Evolutionary conservation across 2,797 vertebrate species (phyloP).

Genomic region (Enteromius viviparus): DNA sequence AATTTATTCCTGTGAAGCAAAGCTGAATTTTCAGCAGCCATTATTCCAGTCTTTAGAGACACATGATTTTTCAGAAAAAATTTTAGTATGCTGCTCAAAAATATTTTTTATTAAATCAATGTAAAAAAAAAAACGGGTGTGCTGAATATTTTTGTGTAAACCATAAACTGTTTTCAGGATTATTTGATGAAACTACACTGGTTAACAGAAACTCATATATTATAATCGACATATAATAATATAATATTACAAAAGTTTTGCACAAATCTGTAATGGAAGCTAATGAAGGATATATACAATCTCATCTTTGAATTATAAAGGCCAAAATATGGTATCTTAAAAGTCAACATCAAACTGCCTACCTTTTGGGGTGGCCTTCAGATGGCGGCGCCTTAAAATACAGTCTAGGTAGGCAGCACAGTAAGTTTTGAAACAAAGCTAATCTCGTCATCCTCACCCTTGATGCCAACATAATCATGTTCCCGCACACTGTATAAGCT

Average conservation of each 20-base stretch:
- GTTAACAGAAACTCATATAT: background rate
- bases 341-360: background rate
- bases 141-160: no score
- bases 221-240: background rate
- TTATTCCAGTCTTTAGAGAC: no score
- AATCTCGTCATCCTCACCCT: constrained; percentile 16
- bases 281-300: background rate
- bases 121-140: no score
- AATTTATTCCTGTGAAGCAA: no score
- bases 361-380: background rate
- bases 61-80: no score
- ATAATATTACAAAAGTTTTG: background rate
- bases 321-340: background rate
- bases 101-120: no score
- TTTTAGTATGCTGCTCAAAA: no score
- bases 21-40: no score
- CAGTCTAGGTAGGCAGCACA: background rate
- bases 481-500: background rate
- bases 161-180: no score
- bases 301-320: background rate
- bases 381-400: background rate
- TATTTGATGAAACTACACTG: background rate
- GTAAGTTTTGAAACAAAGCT: constrained; percentile 10
- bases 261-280: background rate
- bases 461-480: constrained; percentile 9